Percentiles rank a stretch among this genome's conserved stretches.
Conservation (phyloP, 2,888 invertebrate genomes). For the Drosophila eohydei region DNA sequence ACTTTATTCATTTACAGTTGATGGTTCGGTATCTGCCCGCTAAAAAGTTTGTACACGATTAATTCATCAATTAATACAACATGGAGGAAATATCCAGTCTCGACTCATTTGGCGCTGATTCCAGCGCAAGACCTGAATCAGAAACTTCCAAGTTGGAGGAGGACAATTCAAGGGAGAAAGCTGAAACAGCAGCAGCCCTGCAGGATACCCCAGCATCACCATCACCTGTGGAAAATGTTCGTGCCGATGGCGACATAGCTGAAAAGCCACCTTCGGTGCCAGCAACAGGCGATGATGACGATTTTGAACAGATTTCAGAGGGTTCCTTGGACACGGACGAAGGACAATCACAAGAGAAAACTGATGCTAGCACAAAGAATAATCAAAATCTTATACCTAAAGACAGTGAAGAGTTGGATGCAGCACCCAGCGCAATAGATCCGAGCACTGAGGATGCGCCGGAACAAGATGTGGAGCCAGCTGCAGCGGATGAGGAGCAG, state of each 20-base stretch:
- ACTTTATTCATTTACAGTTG: constrained; percentile 64
- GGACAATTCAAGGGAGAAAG: constrained; percentile 51
- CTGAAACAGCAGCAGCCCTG: constrained; percentile 24
- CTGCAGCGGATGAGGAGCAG: constrained; percentile 29
- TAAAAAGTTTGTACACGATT: constrained; percentile 32
- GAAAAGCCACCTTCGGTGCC: constrained; percentile 34
- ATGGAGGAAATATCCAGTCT: constrained; percentile 84
- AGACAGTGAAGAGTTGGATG: constrained; percentile 20
- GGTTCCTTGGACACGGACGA: constrained; percentile 80
- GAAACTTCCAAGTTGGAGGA: constrained; percentile 70
- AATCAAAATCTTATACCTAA: constrained; percentile 25
- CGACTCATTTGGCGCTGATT: constrained; percentile 81
- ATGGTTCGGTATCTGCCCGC: constrained; percentile 57
- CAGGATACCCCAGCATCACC: constrained; percentile 61
- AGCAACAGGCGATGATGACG: constrained; percentile 67
- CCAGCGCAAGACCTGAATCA: constrained; percentile 73
- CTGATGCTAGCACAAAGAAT: constrained; percentile 31
- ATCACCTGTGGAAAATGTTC: constrained; percentile 29
- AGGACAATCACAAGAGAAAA: constrained; percentile 68
- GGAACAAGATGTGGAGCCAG: constrained; percentile 22
- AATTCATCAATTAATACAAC: constrained; percentile 24
- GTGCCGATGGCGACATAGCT: constrained; percentile 3
- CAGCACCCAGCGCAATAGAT: constrained; percentile 6
- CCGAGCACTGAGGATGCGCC: constrained; percentile 12
- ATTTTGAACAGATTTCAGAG: constrained; percentile 82